Conservation (phyloP, 2,797 vertebrate species). For the Lophotriccus pileatus region DNA sequence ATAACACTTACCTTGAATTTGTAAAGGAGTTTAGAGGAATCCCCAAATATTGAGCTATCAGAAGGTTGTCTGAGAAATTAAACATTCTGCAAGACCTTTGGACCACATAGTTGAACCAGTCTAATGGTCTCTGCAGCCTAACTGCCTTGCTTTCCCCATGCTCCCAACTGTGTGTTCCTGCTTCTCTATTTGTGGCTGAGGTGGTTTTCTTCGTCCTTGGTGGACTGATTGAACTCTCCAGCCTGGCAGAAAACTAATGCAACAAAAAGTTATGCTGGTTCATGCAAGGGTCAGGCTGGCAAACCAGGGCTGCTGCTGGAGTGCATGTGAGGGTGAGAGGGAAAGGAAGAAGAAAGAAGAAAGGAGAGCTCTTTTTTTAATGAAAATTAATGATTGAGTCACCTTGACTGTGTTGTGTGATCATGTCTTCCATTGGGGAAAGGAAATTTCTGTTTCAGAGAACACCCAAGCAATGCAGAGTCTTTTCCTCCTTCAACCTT, state of each 20-base stretch:
- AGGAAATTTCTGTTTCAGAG: not conserved
- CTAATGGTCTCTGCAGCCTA: not conserved
- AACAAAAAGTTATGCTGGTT: rapidly evolving
- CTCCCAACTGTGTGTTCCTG: not conserved
- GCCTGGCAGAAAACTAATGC: not conserved
- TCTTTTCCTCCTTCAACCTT: not conserved
- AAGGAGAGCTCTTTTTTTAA: not conserved
- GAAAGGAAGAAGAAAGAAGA: not conserved
- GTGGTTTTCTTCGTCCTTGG: not conserved
- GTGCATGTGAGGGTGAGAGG: not conserved
- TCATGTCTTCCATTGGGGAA: not conserved
- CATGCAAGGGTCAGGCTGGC: not conserved
- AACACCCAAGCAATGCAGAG: not conserved
- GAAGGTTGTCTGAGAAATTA: not conserved
- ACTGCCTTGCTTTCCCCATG: not conserved
- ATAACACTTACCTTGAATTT: not conserved
- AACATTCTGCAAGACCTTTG: not conserved
- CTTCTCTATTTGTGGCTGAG: not conserved
- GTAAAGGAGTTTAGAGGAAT: not conserved
- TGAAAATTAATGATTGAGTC: not conserved
- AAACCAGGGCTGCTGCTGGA: not conserved
- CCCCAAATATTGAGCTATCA: not conserved
- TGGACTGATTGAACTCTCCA: not conserved
- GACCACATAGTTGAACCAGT: not conserved
- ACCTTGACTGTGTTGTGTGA: not conserved